phyloP scores from a whole-genome alignment of 1,140 invertebrate species.

The Drosophila azteca region DNA sequence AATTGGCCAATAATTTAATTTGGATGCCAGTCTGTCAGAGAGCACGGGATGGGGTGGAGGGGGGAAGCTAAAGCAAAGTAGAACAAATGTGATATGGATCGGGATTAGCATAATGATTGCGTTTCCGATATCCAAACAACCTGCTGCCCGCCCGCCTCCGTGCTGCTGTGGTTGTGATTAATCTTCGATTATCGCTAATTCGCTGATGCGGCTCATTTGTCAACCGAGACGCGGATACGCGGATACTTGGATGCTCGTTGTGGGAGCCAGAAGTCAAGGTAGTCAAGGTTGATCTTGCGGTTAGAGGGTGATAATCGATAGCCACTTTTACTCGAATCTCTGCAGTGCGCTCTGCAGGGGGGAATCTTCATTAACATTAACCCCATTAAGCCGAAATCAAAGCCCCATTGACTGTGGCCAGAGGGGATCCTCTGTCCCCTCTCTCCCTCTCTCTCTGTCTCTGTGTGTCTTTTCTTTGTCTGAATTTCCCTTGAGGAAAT shows the following conservation, averaged over 20 bases:
- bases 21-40: conserved; percentile 4
- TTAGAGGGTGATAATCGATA: conserved; percentile 40
- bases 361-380: conserved; percentile 39
- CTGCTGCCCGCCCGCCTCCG: too few relatives aligned
- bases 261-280: background rate
- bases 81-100: conserved; percentile 35
- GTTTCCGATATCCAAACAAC: background rate
- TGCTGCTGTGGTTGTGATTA: conserved; percentile 13
- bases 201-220: conserved; percentile 28
- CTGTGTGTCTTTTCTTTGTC: conserved; percentile 4
- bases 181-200: conserved; percentile 32
- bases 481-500: conserved; percentile 34
- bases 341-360: conserved; percentile 5
- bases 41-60: background rate
- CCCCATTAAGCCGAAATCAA: conserved; percentile 40
- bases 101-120: conserved; percentile 6
- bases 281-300: conserved; percentile 55
- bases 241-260: background rate
- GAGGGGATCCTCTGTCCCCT: background rate
- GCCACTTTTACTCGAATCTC: conserved; percentile 37
- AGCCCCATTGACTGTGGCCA: conserved; percentile 2
- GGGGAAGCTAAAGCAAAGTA: conserved; percentile 3
- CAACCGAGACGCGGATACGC: background rate
- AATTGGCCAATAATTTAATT: conserved; percentile 14
- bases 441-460: conserved; percentile 8